Evolutionary conservation across 1,140 invertebrate genomes (phyloP), one percentile per base, ranked within the genome.

Genomic region (Drosophila kohkoa): DNA sequence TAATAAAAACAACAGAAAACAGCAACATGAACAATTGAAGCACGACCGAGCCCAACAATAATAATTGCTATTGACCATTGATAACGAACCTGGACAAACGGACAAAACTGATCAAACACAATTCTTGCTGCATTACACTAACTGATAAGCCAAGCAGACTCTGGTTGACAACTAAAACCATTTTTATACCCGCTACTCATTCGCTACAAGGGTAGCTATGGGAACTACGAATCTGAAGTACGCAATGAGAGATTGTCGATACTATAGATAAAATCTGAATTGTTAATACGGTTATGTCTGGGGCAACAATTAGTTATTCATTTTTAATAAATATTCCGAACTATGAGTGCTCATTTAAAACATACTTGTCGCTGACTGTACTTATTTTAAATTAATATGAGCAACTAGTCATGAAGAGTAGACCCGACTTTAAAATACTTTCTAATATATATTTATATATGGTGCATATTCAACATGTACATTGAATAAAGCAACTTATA

Each of bases 71-170:
- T 54, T 81, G 66, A 35, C 16, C 55, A 66, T 55, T 69, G 80
- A 82, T 82, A 82, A 82, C 65, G 41, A 46, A 43, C 30, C 57
- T 66, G 49, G 38, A 30, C 64, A 41, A 30, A 16, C 62, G 49
- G 38, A 45, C 41, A 48, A 57, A 74, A 55, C 13, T 32, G 45
- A 62, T 16, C 54, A 55, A 55, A 74, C 25, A 55, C 38, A 65
- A 38, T 38, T 52, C 11, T 57, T 51, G 69, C 52, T 66, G 69
- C 52, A 66, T 72, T 72, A 72, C 69, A 74, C 38, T 52, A 41
- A 30, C 48, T 51, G 75, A 81, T 82, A 81, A 73, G 74, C 6
- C 15, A 10, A 11, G 20, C 35, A 30, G 10, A 55, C 8, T 41
- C 46, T 15, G 43, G 57, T 62, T 74, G 65, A 16, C 65, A 69